phyloP scores from a whole-genome alignment of 2,113 vertebrate genomes.

The Nycticorax nycticorax region DNA sequence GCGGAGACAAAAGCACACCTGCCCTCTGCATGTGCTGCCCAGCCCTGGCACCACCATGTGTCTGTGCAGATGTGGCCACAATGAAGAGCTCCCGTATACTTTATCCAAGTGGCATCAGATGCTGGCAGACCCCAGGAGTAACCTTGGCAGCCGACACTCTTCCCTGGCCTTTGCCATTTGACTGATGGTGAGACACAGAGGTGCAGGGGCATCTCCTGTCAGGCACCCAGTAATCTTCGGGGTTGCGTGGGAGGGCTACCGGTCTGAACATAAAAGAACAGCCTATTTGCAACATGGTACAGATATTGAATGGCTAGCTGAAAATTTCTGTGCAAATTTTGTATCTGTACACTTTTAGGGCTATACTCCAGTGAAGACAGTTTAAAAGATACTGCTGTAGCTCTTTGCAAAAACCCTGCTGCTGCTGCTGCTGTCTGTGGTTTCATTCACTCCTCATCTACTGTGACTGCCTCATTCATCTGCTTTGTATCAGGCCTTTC shows the following conservation, averaged over 20 bases:
- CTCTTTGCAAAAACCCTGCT: background rate
- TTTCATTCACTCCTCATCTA: background rate
- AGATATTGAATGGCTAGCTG: background rate
- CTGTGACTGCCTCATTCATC: background rate
- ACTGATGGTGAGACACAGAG: too few species aligned
- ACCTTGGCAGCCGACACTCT: background rate
- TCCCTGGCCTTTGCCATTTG: background rate
- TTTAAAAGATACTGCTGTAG: background rate
- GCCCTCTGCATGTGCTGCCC: background rate
- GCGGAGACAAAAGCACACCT: background rate
- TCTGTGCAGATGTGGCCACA: background rate
- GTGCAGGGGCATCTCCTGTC: background rate
- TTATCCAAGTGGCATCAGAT: background rate
- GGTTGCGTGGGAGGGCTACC: background rate
- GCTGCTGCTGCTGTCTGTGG: background rate
- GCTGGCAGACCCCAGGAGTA: background rate
- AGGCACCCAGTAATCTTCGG: background rate
- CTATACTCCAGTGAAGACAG: background rate
- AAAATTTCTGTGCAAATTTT: background rate
- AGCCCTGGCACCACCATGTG: fast-evolving
- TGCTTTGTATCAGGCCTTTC: background rate
- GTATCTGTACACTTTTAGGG: background rate
- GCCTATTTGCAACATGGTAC: fast-evolving
- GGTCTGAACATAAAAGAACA: background rate
- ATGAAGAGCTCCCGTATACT: background rate